A percentile compares a stretch with the other conserved stretches of the same genome.
Evolutionary conservation across 2,797 vertebrate species (phyloP).

Genomic region (Chaetophractus vellerosus): DNA sequence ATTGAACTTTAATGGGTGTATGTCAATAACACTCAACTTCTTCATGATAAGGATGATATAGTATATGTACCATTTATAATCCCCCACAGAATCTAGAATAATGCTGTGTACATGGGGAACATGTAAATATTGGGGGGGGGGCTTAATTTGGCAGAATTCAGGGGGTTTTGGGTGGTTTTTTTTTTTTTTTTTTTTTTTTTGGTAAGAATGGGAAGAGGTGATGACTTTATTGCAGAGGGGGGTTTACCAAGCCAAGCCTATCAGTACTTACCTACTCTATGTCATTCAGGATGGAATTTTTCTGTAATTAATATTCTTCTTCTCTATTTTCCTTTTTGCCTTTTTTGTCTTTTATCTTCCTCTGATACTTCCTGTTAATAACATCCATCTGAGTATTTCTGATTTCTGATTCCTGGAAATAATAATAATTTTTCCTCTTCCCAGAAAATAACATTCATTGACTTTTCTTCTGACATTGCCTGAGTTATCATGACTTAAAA

Average conservation of each 20-base stretch:
- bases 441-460: background rate
- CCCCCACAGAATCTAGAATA: background rate
- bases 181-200: no score
- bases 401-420: background rate
- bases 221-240: no score
- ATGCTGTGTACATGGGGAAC: background rate
- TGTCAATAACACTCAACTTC: background rate
- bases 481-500: background rate
- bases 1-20: constrained; percentile 14
- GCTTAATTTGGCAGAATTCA: background rate
- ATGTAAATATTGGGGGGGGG: background rate
- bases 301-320: background rate
- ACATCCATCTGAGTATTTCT: background rate
- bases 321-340: background rate
- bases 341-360: background rate
- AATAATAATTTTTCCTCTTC: background rate
- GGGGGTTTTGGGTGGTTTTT: no score
- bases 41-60: constrained; percentile 34
- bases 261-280: no score
- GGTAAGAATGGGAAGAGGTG: no score
- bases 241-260: no score
- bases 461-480: background rate
- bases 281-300: no score
- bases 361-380: background rate
- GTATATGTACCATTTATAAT: background rate